These are phyloP conservation scores for Hedychridium roseum DNA, from an alignment of 2,888 invertebrate genomes.

Conservation along the genomic window DNA sequence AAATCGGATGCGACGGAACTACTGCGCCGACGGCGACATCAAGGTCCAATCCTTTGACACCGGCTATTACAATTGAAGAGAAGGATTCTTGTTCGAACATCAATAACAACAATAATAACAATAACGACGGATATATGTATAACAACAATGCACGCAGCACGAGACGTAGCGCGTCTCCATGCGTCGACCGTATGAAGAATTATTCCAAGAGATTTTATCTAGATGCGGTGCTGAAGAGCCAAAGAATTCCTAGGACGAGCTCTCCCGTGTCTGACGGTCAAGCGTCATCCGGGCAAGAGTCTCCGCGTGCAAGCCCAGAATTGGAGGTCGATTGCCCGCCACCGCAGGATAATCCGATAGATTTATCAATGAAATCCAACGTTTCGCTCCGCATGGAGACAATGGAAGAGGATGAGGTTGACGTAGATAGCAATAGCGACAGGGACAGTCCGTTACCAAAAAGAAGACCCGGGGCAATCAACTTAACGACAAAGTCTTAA, in stretches of 20 bases:
- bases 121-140: slow-evolving; percentile 35
- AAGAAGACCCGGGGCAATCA: slow-evolving; percentile 57
- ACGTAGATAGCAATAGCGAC: slow-evolving; percentile 57
- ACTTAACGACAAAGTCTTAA: slow-evolving; percentile 48
- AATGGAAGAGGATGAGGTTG: slow-evolving; percentile 63
- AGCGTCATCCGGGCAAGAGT: slow-evolving; percentile 33
- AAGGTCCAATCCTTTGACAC: neutral
- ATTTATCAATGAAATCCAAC: slow-evolving; percentile 77
- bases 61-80: slow-evolving; percentile 13
- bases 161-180: slow-evolving; percentile 19
- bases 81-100: slow-evolving; percentile 26
- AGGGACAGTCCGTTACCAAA: slow-evolving; percentile 66
- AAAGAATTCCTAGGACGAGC: slow-evolving; percentile 65
- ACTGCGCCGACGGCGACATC: slow-evolving; percentile 7
- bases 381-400: slow-evolving; percentile 47
- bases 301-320: slow-evolving; percentile 64
- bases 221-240: slow-evolving; percentile 79
- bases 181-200: slow-evolving; percentile 66
- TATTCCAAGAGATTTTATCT: slow-evolving; percentile 77
- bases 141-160: slow-evolving; percentile 22
- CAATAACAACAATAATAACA: slow-evolving; percentile 27
- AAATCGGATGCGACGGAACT: slow-evolving; percentile 20
- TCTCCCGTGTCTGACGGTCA: slow-evolving; percentile 37
- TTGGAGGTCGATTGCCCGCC: slow-evolving; percentile 62
- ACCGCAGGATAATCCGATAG: slow-evolving; percentile 80